These are phyloP conservation scores for Rhea pennata DNA, from an alignment of 2,113 vertebrate genomes.

Conservation along the genomic window DNA sequence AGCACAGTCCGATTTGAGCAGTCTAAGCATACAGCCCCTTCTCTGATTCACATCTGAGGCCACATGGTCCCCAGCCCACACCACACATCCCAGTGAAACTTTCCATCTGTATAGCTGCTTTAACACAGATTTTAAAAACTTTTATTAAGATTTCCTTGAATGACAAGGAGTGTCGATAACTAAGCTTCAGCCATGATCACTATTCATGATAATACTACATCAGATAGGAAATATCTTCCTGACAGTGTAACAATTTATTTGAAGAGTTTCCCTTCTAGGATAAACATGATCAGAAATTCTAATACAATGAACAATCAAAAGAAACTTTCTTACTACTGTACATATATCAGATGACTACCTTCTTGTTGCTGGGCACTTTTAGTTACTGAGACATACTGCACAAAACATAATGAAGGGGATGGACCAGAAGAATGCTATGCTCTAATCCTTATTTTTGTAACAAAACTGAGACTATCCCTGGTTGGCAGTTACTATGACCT, in stretches of 20 bases:
- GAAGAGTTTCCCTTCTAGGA: neutral
- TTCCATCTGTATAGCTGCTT: neutral
- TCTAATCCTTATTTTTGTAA: rapidly evolving
- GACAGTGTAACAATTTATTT: rapidly evolving
- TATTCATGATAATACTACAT: rapidly evolving
- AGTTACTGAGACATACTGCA: neutral
- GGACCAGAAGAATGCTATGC: rapidly evolving
- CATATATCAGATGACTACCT: rapidly evolving
- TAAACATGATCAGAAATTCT: rapidly evolving
- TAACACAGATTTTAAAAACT: too few species aligned
- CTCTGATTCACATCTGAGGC: neutral
- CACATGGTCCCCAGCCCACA: neutral
- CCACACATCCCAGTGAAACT: neutral
- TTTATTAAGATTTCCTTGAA: neutral
- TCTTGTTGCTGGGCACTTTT: neutral
- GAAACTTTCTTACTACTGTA: neutral
- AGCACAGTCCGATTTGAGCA: neutral
- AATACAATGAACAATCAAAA: neutral
- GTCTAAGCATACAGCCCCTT: rapidly evolving
- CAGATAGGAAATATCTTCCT: neutral
- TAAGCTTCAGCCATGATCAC: neutral
- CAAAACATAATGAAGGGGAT: rapidly evolving
- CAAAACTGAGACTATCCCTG: neutral
- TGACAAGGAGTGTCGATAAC: neutral
- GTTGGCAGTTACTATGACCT: neutral